Evolutionary conservation across 2,113 vertebrate genomes (phyloP), one percentile per base, ranked within the genome.

Genomic region (Crotalus horridus): DNA sequence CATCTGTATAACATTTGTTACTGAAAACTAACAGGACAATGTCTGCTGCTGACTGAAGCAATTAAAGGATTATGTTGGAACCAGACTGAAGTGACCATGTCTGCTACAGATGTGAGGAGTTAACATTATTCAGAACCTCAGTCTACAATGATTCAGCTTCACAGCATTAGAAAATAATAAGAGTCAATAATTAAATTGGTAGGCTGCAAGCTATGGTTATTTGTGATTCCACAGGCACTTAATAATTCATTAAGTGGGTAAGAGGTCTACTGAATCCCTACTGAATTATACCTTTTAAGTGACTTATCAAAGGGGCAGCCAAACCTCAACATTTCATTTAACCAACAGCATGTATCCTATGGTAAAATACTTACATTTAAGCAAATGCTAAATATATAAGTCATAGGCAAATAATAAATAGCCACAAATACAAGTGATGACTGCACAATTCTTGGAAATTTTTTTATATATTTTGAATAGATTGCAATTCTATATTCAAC

Each of bases 221-320:
- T 86, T 87, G 8, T 0, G 43, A 3, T 0, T 26, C 88, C 51
- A 69, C 59, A 91, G 33, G 8, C 7, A 43, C 74, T 81, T 81
- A 95, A 87, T 12, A n/a, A 94, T 43, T 29, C 48, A 43, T 87
- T 21, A 15, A 93, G 0, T 13, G 88, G 94, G 89, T 43, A 10
- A 93, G 7, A 1, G 74, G 85, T 55, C 29, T 58, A 58, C 89
- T 56, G 4, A 93, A 48, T 55, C 21, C 74, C 86, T 86, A 85
- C 7, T 85, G 24, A 87, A 46, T 88, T 13, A 85, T n/a, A 55
- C 24, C 61, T 74, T 61, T 85, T 23, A 91, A 24, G 91, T 90
- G 53, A 91, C 58, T 6, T 21, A 92, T 6, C 13, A 43, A 90
- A 91, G 51, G 26, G 21, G 59, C 29, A 39, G 61, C 61, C 91